Base-by-base conservation (phyloP, 2,888 invertebrate species). In the Eumerus sabulonum region DNA sequence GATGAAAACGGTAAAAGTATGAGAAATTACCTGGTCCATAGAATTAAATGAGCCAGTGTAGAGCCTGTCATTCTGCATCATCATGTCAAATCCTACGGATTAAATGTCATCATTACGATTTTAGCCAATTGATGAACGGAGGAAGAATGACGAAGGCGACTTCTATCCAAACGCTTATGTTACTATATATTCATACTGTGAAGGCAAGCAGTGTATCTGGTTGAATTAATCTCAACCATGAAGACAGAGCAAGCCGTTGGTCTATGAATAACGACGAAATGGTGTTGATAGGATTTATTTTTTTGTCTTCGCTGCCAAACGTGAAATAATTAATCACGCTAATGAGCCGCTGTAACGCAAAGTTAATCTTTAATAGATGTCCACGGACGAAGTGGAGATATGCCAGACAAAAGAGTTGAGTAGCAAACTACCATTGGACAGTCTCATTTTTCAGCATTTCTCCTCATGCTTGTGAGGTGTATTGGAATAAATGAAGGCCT, bases 51-150 rank as follows among this genome's bases (percentile, higher is more conserved):
- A 27, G 27, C 7, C 27, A 62, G 74, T 79, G 74, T n/a, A 79
- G 74, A 79, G 68, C 64, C 74, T 79, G 74, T 62, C 68, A 70
- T 63, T 48, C 74, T 54, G 64, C 74, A 79, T 70, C 79, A 66
- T 70, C 68, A 64, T 60, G 60, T 74, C 74, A 79, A 74, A 70
- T 74, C 68, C 74, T 79, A 74, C 64, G 79, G 74, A 79, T 79
- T 74, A 70, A 63, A 70, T 79, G 79, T 79, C 79, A 79, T 77
- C 73, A 77, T 73, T 77, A 68, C 50, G 59, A 77, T 64, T 56
- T 63, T 77, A 16, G 48, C 60, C 71, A 72, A 77, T 77, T 72
- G 67, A 73, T 62, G 47, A 54, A 67, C 35, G 18, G 27, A 9
- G 27, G 36, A 40, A 18, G 56, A 47, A 70, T 35, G 60, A 44